Conservation (phyloP, 2,888 invertebrate species). For the Diaphora mendica region DNA sequence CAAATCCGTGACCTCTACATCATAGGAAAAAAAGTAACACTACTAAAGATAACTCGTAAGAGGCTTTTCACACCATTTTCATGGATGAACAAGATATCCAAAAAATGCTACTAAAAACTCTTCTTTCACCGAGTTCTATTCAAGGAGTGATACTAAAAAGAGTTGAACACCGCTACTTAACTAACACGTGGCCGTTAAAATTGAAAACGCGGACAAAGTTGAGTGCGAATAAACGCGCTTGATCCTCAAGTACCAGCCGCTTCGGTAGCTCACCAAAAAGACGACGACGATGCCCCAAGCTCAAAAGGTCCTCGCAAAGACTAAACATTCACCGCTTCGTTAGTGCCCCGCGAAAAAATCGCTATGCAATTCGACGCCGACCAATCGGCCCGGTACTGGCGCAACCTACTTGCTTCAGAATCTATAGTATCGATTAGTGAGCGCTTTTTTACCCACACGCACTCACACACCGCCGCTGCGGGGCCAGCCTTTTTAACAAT, state of each 20-base stretch:
- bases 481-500: constrained; percentile 86
- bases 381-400: constrained; percentile 76
- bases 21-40: not conserved
- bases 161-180: constrained; percentile 47
- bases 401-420: constrained; percentile 85
- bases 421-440: constrained; percentile 86
- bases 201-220: constrained; percentile 69
- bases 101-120: constrained; percentile 26
- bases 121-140: constrained; percentile 44
- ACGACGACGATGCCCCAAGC: constrained; percentile 55
- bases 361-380: constrained; percentile 64
- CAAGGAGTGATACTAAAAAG: constrained; percentile 38
- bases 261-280: constrained; percentile 64
- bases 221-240: constrained; percentile 79
- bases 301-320: constrained; percentile 78
- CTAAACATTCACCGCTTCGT: constrained; percentile 81
- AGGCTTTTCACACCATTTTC: not conserved
- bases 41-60: not conserved
- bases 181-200: constrained; percentile 51
- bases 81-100: not conserved
- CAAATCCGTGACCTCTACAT: not conserved
- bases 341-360: constrained; percentile 74
- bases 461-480: constrained; percentile 82
- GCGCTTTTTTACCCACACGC: constrained; percentile 84
- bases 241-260: constrained; percentile 75